These are phyloP conservation scores for Drosophila longiperda DNA, from an alignment of 2,888 invertebrate genomes.

Conservation along the genomic window DNA sequence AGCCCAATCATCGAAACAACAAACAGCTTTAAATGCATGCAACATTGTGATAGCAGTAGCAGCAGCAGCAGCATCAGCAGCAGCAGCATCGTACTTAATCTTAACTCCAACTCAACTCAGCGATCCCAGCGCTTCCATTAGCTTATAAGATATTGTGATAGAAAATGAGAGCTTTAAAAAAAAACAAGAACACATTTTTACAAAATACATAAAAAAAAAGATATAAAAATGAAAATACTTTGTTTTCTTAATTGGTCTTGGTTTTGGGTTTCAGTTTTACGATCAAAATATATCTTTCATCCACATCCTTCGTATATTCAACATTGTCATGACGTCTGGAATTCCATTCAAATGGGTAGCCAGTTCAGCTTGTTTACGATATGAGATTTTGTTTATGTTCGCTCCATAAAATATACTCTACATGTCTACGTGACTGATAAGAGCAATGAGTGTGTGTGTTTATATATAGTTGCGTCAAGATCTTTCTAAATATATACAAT, in stretches of 20 bases:
- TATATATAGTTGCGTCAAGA: slow-evolving; percentile 24
- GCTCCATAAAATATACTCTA: slow-evolving; percentile 32
- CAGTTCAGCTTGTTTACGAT: slow-evolving; percentile 39
- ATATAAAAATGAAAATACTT: slow-evolving; percentile 45
- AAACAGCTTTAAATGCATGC: slow-evolving; percentile 67
- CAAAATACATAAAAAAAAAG: slow-evolving; percentile 58
- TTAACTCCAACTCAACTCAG: slow-evolving; percentile 60
- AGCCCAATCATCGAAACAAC: slow-evolving; percentile 20
- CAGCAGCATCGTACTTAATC: slow-evolving; percentile 57
- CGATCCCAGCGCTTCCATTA: slow-evolving; percentile 74
- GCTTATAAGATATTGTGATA: slow-evolving; percentile 78
- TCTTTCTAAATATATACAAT: slow-evolving; percentile 41
- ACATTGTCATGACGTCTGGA: slow-evolving; percentile 35
- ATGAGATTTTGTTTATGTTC: slow-evolving; percentile 24
- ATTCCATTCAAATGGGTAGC: slow-evolving; percentile 35
- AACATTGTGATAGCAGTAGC: slow-evolving; percentile 71
- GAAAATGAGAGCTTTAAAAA: slow-evolving; percentile 65
- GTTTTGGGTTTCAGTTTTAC: slow-evolving; percentile 26
- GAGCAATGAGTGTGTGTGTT: slow-evolving; percentile 16
- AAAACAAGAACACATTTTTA: slow-evolving; percentile 28
- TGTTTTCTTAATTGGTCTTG: slow-evolving; percentile 41
- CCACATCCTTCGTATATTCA: background rate
- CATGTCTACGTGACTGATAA: slow-evolving; percentile 51
- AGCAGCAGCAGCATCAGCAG: slow-evolving; percentile 35
- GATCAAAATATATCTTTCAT: slow-evolving; percentile 12